These are phyloP conservation scores for Capromys pilorides DNA, from an alignment of 2,797 vertebrate species.

Conservation along the genomic window DNA sequence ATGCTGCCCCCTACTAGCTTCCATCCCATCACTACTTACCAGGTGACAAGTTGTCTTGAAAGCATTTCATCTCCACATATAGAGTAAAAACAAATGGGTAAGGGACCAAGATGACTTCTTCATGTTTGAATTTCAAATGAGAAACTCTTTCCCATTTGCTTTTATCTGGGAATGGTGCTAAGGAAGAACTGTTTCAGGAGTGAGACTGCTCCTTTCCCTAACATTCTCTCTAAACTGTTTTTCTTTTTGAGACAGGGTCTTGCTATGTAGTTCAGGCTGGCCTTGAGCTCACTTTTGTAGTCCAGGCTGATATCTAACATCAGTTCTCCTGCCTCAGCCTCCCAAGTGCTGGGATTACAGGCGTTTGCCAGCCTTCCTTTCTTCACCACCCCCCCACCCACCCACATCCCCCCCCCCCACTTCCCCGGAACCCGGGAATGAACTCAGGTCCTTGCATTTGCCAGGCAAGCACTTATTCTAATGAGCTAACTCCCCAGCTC, in stretches of 20 bases:
- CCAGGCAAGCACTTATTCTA: too few relatives aligned
- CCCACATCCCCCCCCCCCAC: too few relatives aligned
- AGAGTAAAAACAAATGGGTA: slow-evolving; percentile 89
- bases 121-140: slow-evolving; percentile 84
- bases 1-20: neutral
- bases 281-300: too few relatives aligned
- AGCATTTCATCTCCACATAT: slow-evolving; percentile 88
- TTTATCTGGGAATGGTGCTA: slow-evolving; percentile 87
- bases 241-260: neutral
- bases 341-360: too few relatives aligned
- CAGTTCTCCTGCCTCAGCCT: too few relatives aligned
- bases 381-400: too few relatives aligned
- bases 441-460: too few relatives aligned
- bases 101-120: slow-evolving; percentile 75
- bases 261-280: too few relatives aligned
- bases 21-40: slow-evolving; percentile 62
- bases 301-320: too few relatives aligned
- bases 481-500: too few relatives aligned
- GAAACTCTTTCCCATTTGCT: slow-evolving; percentile 87
- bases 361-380: too few relatives aligned
- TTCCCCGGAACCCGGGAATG: too few relatives aligned
- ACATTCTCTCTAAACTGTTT: neutral
- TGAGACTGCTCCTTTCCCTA: neutral
- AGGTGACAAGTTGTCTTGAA: slow-evolving; percentile 52
- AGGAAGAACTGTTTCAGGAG: slow-evolving; percentile 50